These are phyloP conservation scores for Neodiprion lecontei DNA, from an alignment of 1,140 invertebrate species.

Conservation along the genomic window DNA sequence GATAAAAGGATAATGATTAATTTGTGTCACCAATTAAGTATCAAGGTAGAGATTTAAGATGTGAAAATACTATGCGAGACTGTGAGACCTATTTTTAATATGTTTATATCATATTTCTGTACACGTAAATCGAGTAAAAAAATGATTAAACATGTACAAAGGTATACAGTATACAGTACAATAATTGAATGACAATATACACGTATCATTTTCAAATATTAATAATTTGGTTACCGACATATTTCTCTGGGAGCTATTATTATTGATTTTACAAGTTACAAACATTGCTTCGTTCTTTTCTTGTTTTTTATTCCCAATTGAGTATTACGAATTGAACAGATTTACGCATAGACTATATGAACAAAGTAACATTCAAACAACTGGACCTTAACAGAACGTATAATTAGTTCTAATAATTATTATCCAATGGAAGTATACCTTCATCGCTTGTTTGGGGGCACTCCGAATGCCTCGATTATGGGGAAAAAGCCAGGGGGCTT, in stretches of 20 bases:
- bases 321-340: too few species aligned
- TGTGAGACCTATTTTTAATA: neutral
- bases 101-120: neutral
- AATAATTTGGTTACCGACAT: too few species aligned
- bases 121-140: neutral
- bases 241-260: too few species aligned
- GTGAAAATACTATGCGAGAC: slow-evolving; percentile 1
- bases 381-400: slow-evolving; percentile 1
- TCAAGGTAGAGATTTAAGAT: neutral
- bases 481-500: too few species aligned
- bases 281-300: neutral
- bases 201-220: too few species aligned
- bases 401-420: slow-evolving; percentile 2
- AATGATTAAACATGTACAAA: neutral
- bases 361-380: slow-evolving; percentile 17
- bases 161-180: neutral
- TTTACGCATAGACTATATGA: slow-evolving; percentile 17
- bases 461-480: too few species aligned
- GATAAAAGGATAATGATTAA: too few species aligned
- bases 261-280: neutral
- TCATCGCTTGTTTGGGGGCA: neutral
- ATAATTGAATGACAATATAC: too few species aligned
- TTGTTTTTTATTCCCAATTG: too few species aligned
- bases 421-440: neutral
- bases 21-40: too few species aligned